A percentile compares a stretch with the other conserved stretches of the same genome.
Conservation (phyloP, 2,888 invertebrate genomes). For the Drosophila austrosaltans region DNA sequence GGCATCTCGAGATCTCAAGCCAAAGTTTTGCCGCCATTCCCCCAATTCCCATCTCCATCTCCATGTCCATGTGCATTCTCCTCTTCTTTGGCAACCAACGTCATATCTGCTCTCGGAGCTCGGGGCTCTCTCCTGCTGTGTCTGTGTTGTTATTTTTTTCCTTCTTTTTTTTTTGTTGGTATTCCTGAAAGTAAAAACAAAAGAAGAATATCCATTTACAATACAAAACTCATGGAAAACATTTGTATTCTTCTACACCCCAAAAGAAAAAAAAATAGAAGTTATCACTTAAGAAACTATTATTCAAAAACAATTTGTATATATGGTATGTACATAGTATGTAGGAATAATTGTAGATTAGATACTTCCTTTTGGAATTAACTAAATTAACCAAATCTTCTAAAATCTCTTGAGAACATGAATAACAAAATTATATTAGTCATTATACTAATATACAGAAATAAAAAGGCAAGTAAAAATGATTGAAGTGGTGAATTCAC, state of each 20-base stretch:
- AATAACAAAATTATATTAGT: too few species aligned
- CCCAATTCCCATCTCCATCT: not conserved
- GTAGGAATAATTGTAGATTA: too few species aligned
- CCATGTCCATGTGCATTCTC: not conserved
- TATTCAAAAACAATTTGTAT: too few species aligned
- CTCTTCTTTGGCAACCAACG: not conserved
- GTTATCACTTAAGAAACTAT: too few species aligned
- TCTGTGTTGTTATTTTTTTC: slow-evolving; percentile 4
- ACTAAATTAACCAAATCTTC: too few species aligned
- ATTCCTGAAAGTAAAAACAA: slow-evolving; percentile 49
- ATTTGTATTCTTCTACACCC: not conserved
- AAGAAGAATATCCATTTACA: slow-evolving; percentile 14
- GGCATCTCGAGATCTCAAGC: slow-evolving; percentile 21
- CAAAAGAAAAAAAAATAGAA: not conserved
- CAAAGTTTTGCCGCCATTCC: slow-evolving; percentile 3
- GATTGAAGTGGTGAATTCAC: too few species aligned
- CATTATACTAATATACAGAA: not conserved
- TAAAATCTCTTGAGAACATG: too few species aligned
- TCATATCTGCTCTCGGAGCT: slow-evolving; percentile 16
- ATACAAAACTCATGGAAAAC: not conserved
- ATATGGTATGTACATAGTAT: too few species aligned
- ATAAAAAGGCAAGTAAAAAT: not conserved
- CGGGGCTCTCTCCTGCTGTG: slow-evolving; percentile 30
- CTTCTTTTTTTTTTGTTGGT: not conserved
- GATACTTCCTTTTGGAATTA: too few species aligned